A percentile compares a stretch with the other conserved stretches of the same genome.
phyloP scores from a whole-genome alignment of 2,797 vertebrate genomes.

The Clamator glandarius region DNA sequence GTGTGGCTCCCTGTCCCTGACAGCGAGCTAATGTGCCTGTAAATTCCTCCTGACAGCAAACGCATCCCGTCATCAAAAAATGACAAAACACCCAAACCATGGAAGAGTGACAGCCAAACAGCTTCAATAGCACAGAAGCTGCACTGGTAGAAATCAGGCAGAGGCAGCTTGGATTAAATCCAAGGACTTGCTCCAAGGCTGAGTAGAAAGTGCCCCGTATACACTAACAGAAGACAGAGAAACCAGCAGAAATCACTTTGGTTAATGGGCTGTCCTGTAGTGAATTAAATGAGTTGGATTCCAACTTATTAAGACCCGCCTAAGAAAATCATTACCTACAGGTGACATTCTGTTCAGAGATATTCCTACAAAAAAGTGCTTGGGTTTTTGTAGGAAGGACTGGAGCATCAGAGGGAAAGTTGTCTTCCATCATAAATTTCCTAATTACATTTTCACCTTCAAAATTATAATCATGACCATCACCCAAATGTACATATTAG shows the following conservation, averaged over 20 bases:
- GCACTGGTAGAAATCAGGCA: slow-evolving; percentile 10
- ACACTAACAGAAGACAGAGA: neutral
- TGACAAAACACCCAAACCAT: slow-evolving; percentile 66
- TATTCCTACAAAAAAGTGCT: neutral
- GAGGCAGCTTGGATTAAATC: slow-evolving; percentile 32
- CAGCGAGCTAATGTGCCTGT: slow-evolving; percentile 67
- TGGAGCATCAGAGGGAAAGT: neutral
- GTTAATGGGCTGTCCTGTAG: slow-evolving; percentile 17
- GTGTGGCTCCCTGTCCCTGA: slow-evolving; percentile 32
- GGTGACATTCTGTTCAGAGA: neutral
- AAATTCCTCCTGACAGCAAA: slow-evolving; percentile 73
- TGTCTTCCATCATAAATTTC: neutral
- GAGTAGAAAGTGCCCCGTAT: slow-evolving; percentile 11
- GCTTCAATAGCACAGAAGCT: slow-evolving; percentile 49
- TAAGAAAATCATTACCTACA: neutral
- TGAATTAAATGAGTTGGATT: neutral
- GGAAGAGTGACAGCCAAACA: slow-evolving; percentile 68
- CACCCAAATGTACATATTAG: neutral
- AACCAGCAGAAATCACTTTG: neutral
- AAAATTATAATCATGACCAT: neutral
- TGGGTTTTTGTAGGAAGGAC: neutral
- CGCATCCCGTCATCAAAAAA: slow-evolving; percentile 60
- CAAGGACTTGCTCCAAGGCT: neutral
- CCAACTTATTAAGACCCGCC: neutral
- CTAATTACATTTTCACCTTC: slow-evolving; percentile 28